Evolutionary conservation across 2,888 invertebrate genomes (phyloP), one percentile per base, ranked within the genome.

Genomic region (Mechanitis mazaeus): DNA sequence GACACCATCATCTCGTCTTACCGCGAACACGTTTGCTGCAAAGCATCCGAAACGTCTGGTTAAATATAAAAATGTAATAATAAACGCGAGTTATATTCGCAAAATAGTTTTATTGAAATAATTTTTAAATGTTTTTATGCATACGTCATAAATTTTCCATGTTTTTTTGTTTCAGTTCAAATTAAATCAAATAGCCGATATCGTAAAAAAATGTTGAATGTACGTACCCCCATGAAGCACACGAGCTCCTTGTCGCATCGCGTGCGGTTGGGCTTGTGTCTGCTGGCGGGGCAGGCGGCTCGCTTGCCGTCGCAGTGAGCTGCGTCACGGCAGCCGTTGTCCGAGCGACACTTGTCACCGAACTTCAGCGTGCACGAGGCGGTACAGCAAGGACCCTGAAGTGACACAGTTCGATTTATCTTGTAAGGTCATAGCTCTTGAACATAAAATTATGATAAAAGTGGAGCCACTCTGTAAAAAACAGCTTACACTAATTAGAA

Each of bases 171-270:
- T n/a, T n/a, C n/a, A n/a, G n/a, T n/a, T n/a, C n/a, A n/a, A n/a
- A n/a, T n/a, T n/a, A n/a, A n/a, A n/a, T n/a, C 20, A 20, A 20
- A 20, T 20, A 20, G n/a, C n/a, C 12, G n/a, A 47, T 20, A n/a
- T 47, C 12, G 28, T 20, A n/a, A 50, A 11, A 20, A 47, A 2
- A 47, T n/a, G 28, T 55, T 7, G 31, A 12, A 31, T 45, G n/a
- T 45, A 92, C 94, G 92, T 83, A 97, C 96, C 81, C 98, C 98
- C 95, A 96, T 96, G 77, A 96, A 97, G 84, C 99, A 99, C 62
- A 99, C 98, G 76, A 98, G 97, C 81, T 97, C 97, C 80, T 97
- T 96, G 82, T 98, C 98, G 85, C 99, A 99, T 66, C 97, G 95
- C 3, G 98, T 97, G 81, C 97, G 95, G 87, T 99, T 97, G 7